Base-by-base conservation (phyloP, 2,113 vertebrate genomes). In the Callopanchax toddi region DNA sequence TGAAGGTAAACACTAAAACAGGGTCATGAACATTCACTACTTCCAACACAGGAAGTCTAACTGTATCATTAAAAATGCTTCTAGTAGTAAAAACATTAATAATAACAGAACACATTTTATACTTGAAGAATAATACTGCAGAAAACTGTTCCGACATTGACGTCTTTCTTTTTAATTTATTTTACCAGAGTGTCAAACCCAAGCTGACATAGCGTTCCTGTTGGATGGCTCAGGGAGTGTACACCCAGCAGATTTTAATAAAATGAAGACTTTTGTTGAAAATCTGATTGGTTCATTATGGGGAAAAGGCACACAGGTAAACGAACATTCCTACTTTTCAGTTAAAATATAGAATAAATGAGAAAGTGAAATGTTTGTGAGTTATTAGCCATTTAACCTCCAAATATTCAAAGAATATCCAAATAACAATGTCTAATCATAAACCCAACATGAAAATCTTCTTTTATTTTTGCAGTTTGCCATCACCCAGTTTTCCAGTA, bases 171-270 rank as follows among this genome's bases (percentile, higher is more conserved):
- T 49, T 49, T 23, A 15, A 25, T 16, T 16, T 11, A 11, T 60
- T 21, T 39, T 58, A 18, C 68, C 77, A 93, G 91, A 79, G 1
- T 93, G 91, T 34, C 69, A 6, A 18, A 13, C 2, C 7, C 2
- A 40, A 58, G 74, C 84, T 44, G 92, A 92, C 44, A 90, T 92
- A 15, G 90, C 87, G 5, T 91, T 92, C 77, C 73, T 93, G 2
- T 44, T 92, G 59, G 91, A 93, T 46, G 90, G 91, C 9, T 92
- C 91, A 23, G 87, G 88, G 11, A 92, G 92, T 29, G 86, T 93
- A 1, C 0, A 0, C 0, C 0, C 0, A 0, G 0, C 0, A 0
- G 76, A 92, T 17, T 93, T 92, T 65, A 0, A 0, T 0, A 61
- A 0, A 51, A 91, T 92, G 91, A 92, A 90, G 75, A 1, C 0